Base-by-base conservation (phyloP, 2,113 vertebrate genomes). In the Todiramphus chloris region DNA sequence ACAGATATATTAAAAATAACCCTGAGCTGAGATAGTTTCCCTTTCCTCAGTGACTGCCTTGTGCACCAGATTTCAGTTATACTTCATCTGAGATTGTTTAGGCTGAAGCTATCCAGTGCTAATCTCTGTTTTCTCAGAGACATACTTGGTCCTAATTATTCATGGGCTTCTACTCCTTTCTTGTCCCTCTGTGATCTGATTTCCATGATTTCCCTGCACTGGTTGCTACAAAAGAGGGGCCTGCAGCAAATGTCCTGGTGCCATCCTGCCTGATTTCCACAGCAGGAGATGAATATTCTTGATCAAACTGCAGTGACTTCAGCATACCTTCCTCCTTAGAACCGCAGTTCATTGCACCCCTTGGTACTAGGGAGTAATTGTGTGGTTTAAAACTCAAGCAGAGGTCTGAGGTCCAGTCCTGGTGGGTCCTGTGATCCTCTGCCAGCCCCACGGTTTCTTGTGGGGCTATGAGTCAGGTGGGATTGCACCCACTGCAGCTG, bases 1-100 rank as follows among this genome's bases (percentile, higher is more conserved):
- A 46, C 13, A 68, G 46, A 67, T 60, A 64, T 16, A 60, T 87
- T 94, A 92, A 95, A 94, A 93, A 92, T 86, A 86, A 93, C 76
- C 51, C 68, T 80, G 90, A 80, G 67, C 67, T 93, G 79, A 90
- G 88, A 92, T 70, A 50, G 53, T 83, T 90, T 81, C 55, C 64
- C 51, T n/a, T 93, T 96, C 80, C 86, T 92, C 68, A 55, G 83
- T 86, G 89, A 28, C 86, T 89, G 80, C 76, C 83, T 94, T 0
- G 0, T 2, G 10, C 19, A 9, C 63, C 72, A 76, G 68, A 19
- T 44, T 90, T 92, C 68, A 72, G 83, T 10, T 51, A 5, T 50
- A 55, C 75, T 95, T 97, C 86, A 77, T 25, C 60, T 46, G 86
- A 77, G 83, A 20, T 10, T 55, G 81, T 3, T 50, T 44, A 67